A percentile compares a stretch with the other conserved stretches of the same genome.
Conservation (phyloP, 1,140 invertebrate species). For the Oncopeltus fasciatus region DNA sequence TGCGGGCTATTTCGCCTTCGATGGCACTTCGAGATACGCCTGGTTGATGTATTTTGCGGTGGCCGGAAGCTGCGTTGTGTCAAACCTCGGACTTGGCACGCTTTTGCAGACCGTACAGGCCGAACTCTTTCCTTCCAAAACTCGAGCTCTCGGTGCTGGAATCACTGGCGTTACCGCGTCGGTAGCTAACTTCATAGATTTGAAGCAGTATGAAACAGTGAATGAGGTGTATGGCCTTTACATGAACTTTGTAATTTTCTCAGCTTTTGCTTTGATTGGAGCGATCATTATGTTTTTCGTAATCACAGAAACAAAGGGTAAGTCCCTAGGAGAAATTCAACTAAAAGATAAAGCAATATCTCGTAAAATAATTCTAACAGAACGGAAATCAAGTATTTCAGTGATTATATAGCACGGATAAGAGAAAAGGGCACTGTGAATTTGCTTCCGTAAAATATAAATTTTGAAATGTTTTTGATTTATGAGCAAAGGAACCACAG, state of each 20-base stretch:
- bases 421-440: too few species aligned
- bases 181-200: constrained; percentile 14
- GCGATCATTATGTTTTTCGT: constrained; percentile 11
- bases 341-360: too few species aligned
- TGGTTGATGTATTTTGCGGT: constrained; percentile 12
- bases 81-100: constrained; percentile 19
- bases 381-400: too few species aligned
- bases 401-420: too few species aligned
- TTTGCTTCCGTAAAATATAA: too few species aligned
- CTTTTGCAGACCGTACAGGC: constrained; percentile 17
- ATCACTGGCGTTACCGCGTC: constrained; percentile 20
- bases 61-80: constrained; percentile 6
- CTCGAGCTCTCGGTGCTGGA: constrained; percentile 16
- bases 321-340: constrained; percentile 19
- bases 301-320: constrained; percentile 17
- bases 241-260: constrained; percentile 17
- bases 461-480: too few species aligned
- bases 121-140: constrained; percentile 23
- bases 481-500: too few species aligned
- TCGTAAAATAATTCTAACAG: not conserved
- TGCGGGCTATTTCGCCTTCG: constrained; percentile 33
- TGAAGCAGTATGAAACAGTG: constrained; percentile 20
- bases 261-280: constrained; percentile 14
- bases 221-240: constrained; percentile 15
- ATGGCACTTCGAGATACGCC: constrained; percentile 18